A percentile compares a stretch with the other conserved stretches of the same genome.
Conservation (phyloP, 2,797 vertebrate genomes). For the Sebastes diaconus region DNA sequence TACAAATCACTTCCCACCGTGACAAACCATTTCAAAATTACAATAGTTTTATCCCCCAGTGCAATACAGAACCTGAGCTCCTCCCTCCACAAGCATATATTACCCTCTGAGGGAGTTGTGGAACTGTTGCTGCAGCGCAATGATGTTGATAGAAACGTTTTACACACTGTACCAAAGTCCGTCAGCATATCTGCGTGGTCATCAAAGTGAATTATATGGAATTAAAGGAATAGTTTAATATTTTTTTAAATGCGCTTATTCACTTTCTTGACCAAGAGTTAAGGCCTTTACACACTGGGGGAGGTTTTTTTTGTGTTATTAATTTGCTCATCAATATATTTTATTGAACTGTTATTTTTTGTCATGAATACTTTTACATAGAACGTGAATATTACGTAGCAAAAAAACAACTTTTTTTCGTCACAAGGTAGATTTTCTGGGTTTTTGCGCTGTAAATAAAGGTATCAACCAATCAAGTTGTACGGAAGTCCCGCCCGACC, state of each 20-base stretch:
- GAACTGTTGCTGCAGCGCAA: background rate
- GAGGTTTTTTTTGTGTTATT: too few relatives aligned
- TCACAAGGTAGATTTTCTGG: too few relatives aligned
- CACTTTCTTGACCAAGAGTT: background rate
- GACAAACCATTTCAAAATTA: slow-evolving; percentile 1
- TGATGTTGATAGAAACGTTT: background rate
- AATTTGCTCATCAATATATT: too few relatives aligned
- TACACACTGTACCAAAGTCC: too few relatives aligned
- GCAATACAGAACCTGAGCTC: background rate
- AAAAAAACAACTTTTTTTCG: too few relatives aligned
- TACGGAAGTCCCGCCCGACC: too few relatives aligned
- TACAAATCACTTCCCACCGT: slow-evolving; percentile 1
- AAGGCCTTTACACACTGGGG: too few relatives aligned
- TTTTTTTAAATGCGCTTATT: fast-evolving
- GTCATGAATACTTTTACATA: too few relatives aligned
- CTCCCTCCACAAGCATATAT: background rate
- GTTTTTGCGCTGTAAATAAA: fast-evolving
- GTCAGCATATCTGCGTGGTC: background rate
- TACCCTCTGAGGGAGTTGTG: background rate
- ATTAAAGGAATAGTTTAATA: background rate
- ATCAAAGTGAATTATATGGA: background rate
- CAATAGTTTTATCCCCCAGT: background rate
- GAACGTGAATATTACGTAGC: too few relatives aligned
- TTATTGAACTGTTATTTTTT: too few relatives aligned
- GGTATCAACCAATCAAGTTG: too few relatives aligned